These are phyloP conservation scores for Podocnemis expansa DNA, from an alignment of 2,113 vertebrate species.

Conservation along the genomic window DNA sequence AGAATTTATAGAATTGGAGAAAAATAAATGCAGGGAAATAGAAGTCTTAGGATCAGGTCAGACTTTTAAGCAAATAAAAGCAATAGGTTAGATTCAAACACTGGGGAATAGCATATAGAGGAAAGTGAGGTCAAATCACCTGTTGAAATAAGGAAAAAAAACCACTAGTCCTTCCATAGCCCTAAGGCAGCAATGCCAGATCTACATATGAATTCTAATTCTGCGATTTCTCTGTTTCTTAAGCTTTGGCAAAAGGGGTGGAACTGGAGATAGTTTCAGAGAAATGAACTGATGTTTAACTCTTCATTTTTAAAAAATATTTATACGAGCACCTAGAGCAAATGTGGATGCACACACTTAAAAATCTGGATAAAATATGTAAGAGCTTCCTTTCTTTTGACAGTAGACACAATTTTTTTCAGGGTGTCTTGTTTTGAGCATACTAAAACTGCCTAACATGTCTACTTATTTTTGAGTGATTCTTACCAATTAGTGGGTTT, in stretches of 20 bases:
- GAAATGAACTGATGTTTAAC: constrained; percentile 43
- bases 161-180: too few species aligned
- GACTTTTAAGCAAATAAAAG: too few species aligned
- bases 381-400: neutral
- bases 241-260: constrained; percentile 31
- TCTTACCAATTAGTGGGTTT: neutral
- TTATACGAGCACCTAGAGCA: constrained; percentile 69
- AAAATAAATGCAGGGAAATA: too few species aligned
- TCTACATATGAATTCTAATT: too few species aligned
- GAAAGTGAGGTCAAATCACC: too few species aligned
- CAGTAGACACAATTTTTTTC: neutral
- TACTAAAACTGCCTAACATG: constrained; percentile 1
- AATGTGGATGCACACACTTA: neutral
- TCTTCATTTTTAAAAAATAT: constrained; percentile 55
- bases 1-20: too few species aligned
- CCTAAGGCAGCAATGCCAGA: too few species aligned
- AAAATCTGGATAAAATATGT: constrained; percentile 25
- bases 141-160: too few species aligned
- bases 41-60: too few species aligned
- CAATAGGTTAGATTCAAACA: too few species aligned
- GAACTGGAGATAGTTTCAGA: neutral
- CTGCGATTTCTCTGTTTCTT: too few species aligned
- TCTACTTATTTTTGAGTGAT: neutral
- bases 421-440: accelerated
- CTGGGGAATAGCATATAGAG: too few species aligned